phyloP scores from a whole-genome alignment of 2,888 invertebrate species.

The Sarcophaga rosellei region DNA sequence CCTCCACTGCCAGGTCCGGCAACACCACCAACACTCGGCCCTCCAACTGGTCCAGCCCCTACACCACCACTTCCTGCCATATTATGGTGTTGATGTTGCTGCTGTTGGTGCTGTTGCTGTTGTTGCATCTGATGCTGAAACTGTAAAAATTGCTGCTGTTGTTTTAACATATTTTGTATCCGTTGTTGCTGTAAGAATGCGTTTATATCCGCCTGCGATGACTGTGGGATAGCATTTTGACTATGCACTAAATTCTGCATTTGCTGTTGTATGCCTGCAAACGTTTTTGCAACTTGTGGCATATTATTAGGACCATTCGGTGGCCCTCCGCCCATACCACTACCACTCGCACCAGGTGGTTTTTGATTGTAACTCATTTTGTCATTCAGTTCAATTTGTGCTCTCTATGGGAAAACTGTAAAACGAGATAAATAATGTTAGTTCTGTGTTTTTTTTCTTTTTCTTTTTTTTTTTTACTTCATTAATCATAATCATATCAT shows the following conservation, averaged over 20 bases:
- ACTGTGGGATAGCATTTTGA: constrained; percentile 73
- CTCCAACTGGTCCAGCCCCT: constrained; percentile 58
- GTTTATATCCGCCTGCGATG: constrained; percentile 74
- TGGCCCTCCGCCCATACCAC: constrained; percentile 72
- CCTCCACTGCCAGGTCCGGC: constrained; percentile 64
- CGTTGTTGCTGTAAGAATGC: constrained; percentile 75
- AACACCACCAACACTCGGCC: constrained; percentile 67
- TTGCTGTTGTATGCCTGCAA: constrained; percentile 76
- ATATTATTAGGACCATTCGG: constrained; percentile 74
- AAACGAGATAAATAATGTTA: constrained; percentile 9
- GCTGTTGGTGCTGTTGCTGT: constrained; percentile 75
- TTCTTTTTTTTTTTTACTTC: constrained; percentile 3
- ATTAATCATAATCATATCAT: constrained; percentile 2
- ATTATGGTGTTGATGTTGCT: constrained; percentile 74
- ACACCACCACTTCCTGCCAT: constrained; percentile 70
- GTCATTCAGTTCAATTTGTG: constrained; percentile 60
- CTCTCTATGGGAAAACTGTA: constrained; percentile 30
- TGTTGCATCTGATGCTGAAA: constrained; percentile 74
- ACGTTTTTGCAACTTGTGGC: constrained; percentile 74
- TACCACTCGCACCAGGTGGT: constrained; percentile 71
- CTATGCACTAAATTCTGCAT: constrained; percentile 77
- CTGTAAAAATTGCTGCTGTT: constrained; percentile 73
- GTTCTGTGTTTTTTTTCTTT: neutral
- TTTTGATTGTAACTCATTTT: constrained; percentile 76
- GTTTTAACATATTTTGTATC: constrained; percentile 73